Evolutionary conservation across 1,140 invertebrate species (phyloP), one percentile per base, ranked within the genome.

Genomic region (Zaprionus taronus): DNA sequence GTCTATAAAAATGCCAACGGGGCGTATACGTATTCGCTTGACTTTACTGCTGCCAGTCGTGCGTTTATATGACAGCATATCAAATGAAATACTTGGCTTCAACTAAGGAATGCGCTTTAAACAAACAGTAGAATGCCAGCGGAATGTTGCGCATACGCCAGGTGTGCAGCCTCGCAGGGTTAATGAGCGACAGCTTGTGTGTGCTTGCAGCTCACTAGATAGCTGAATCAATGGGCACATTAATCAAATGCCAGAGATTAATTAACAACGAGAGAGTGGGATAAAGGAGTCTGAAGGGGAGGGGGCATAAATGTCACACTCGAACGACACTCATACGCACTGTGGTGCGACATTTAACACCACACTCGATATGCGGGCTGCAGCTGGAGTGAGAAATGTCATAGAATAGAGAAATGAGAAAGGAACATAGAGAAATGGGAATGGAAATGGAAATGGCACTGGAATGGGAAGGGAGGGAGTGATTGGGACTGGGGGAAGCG

Each of bases 301-400:
- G n/a, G n/a, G 58, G 44, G 79, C 72, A 85, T 90, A 83, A 90
- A 85, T 85, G 81, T 90, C 85, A 80, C 73, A 81, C 71, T 79
- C 9, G 81, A 89, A 90, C 83, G 76, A 63, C 79, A 90, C 81
- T 90, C 86, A 85, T 90, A 90, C 86, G 85, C 85, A 81, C 67
- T 67, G 85, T 85, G 49, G 85, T 80, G 69, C 72, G 66, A 80
- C 79, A 89, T 77, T 70, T 80, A 76, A 72, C 77, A 78, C 73
- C 36, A 36, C 61, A 70, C 58, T 74, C 66, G 38, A 47, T 26
- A 44, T 22, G 58, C 22, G 20, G 24, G 24, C 17, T 22, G 15
- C 7, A 49, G 22, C 4, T 11, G 20, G 24, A 17, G 41, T 7
- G 41, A 7, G 41, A 17, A 15, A n/a, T 41, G 38, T 34, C 31